Percentiles rank a stretch among this genome's conserved stretches.
Evolutionary conservation across 2,113 vertebrate species (phyloP).

Genomic region (Heterotis niloticus): DNA sequence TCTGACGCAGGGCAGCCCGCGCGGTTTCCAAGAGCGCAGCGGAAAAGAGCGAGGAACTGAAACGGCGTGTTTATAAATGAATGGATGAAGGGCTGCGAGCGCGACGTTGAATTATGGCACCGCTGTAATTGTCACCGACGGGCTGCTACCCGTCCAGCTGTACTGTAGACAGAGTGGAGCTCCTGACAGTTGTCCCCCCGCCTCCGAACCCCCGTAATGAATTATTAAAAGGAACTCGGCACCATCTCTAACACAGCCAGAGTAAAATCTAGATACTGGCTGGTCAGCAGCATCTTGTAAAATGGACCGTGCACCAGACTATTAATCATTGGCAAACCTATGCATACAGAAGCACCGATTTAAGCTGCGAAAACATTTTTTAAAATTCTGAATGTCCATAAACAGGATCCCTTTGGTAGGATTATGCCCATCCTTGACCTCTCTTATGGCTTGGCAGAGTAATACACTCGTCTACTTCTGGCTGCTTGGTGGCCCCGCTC

Average conservation of each 20-base stretch:
- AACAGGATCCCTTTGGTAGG: too few species aligned
- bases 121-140: conserved; percentile 18
- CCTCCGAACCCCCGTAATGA: neutral
- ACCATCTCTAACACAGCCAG: neutral
- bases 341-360: too few species aligned
- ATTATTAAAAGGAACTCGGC: neutral
- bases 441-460: too few species aligned
- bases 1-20: neutral
- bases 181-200: neutral
- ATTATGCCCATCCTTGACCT: too few species aligned
- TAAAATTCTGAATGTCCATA: too few species aligned
- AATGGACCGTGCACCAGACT: neutral
- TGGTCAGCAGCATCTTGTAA: neutral
- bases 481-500: too few species aligned
- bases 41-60: neutral
- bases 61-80: conserved; percentile 17
- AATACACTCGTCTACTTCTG: too few species aligned
- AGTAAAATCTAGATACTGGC: neutral
- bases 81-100: conserved; percentile 21
- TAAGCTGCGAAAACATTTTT: too few species aligned
- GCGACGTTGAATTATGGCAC: conserved; percentile 13
- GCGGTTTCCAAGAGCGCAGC: neutral
- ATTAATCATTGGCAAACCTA: too few species aligned
- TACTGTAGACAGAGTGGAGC: neutral
- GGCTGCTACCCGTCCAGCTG: neutral